A percentile compares a stretch with the other conserved stretches of the same genome.
Conservation (phyloP, 1,140 invertebrate genomes). For the Choristoneura fumiferana region DNA sequence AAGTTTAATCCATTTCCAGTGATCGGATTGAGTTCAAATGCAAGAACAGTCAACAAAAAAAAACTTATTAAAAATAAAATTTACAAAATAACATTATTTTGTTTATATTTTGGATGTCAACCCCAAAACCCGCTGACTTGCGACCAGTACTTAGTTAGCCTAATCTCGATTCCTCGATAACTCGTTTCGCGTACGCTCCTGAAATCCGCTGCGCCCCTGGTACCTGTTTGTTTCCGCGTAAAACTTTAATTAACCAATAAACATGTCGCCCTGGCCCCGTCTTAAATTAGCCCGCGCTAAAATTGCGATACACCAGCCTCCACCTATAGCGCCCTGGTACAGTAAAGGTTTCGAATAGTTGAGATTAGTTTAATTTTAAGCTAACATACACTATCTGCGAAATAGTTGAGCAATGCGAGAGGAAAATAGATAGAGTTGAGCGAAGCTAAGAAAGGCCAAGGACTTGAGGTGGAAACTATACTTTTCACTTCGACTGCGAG, state of each 20-base stretch:
- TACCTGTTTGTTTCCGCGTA: constrained; percentile 69
- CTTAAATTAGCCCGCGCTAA: constrained; percentile 60
- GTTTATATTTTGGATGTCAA: too few relatives aligned
- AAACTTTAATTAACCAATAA: constrained; percentile 79
- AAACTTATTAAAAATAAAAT: too few relatives aligned
- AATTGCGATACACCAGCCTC: constrained; percentile 32
- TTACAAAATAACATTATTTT: not conserved
- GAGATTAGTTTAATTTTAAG: not conserved
- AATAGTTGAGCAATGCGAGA: too few relatives aligned
- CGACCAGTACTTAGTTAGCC: not conserved
- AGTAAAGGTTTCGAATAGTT: constrained; percentile 2
- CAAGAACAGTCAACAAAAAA: too few relatives aligned
- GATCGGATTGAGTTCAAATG: too few relatives aligned
- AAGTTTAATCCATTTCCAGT: too few relatives aligned
- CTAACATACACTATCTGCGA: too few relatives aligned
- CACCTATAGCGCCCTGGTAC: not conserved
- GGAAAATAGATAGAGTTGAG: too few relatives aligned
- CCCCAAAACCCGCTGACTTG: not conserved
- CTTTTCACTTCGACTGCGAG: too few relatives aligned
- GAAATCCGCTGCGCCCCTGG: constrained; percentile 32
- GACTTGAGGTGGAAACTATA: too few relatives aligned
- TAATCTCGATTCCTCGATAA: constrained; percentile 17
- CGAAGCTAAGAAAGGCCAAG: too few relatives aligned
- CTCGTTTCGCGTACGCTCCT: constrained; percentile 25
- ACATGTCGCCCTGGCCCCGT: constrained; percentile 69